Evolutionary conservation across 2,113 vertebrate genomes (phyloP), one percentile per base, ranked within the genome.

Genomic region (Neolamprologus hecqui): DNA sequence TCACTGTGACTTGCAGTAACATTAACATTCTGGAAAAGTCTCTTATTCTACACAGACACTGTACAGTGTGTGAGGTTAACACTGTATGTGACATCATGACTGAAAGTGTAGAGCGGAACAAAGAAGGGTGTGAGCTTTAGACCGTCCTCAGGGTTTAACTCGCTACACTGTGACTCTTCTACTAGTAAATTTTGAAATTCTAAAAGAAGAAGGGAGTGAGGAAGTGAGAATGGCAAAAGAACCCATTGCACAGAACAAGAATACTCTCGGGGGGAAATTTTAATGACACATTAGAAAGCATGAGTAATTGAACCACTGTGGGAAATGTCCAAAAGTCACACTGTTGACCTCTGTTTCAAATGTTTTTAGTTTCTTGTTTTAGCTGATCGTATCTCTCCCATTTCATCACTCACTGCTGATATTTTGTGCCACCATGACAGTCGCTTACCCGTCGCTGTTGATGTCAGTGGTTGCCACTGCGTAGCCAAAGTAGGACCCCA

Each of bases 401-500:
- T 33, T 70, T 79, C 12, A 19, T 60, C 35, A 68, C 70, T 23
- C 9, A 31, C 37, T 31, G 10, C 35, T 40, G 21, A 28, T 31
- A 63, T 82, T 45, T 79, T 63, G 88, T 47, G 81, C 81, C 75
- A 11, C 33, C 11, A 33, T 82, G 35, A 12, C 23, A 9, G 26
- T 82, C 45, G 94, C 98, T 97, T 92, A 98, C 98, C 98, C 97
- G 1, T 98, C 98, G n/a, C 93, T 96, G 83, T 98, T 98, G 92
- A 98, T 85, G 91, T 98, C 98, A 4, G 96, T 97, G 89, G 95
- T 96, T 82, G 97, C 97, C 92, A 98, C 97, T 1, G 97, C 94
- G 11, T 98, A 98, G 85, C 98, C 98, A 45, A 97, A 98, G 92
- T 98, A 98, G 80, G 98, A 97, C 31, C 98, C 97, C 98, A 98